Base-by-base conservation (phyloP, 2,797 vertebrate genomes). In the Streptopelia turtur region DNA sequence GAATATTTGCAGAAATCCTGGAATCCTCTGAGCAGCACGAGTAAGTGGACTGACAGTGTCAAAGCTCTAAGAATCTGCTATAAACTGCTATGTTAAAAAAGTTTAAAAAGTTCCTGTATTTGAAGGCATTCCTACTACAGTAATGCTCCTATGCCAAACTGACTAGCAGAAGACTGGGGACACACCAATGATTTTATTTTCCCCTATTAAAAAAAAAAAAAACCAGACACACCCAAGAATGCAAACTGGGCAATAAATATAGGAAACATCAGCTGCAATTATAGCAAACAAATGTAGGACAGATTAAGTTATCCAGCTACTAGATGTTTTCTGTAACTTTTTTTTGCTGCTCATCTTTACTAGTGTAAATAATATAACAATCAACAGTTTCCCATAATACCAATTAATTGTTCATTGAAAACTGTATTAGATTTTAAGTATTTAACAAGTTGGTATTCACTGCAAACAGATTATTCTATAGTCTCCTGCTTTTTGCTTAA, bases 371-470 rank as follows among this genome's bases (percentile, higher is more conserved):
- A 77, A 78, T 82, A 64, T 74, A 83, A 83, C 50, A 50, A 49
- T 60, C 45, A 92, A 63, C 25, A 45, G 25, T 68, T 83, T 65
- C 47, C 49, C 70, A n/a, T 56, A 71, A 47, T 66, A 88, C 79
- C 69, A 80, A 83, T 66, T 81, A 13, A 83, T 60, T 61, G 22
- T 61, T 88, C 39, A 52, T 16, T 88, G 52, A 52, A 87, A 87
- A 88, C 75, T 76, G 28, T 68, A 90, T 78, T 78, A 25, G 47
- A 3, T 37, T 60, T 33, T 23, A 13, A 57, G 49, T 72, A 85
- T 89, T 82, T 85, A 82, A 82, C 45, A 89, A 68, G 65, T 63
- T 77, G 65, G 60, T 91, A 89, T 89, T 85, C 49, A 82, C 70
- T 69, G 61, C 66, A 77, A 87, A 83, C 33, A 84, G 33, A 83